These are phyloP conservation scores for Darevskia mixta DNA, from an alignment of 2,797 vertebrate genomes.

Conservation along the genomic window DNA sequence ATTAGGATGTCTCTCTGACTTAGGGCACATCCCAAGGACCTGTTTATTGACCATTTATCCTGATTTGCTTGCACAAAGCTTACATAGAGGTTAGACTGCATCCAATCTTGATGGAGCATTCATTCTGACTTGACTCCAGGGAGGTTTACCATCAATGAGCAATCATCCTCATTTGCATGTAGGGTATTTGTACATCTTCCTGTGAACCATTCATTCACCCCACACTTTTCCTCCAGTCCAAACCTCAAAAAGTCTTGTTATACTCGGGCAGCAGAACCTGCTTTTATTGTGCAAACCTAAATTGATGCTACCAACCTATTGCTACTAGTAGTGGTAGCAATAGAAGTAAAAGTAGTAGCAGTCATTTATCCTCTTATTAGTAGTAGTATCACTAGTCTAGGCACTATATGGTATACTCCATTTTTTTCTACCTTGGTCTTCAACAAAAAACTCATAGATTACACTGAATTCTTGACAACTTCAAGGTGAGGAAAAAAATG, in stretches of 20 bases:
- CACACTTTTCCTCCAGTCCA: not conserved
- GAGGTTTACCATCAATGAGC: no score
- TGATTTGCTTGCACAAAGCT: no score
- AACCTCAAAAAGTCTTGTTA: no score
- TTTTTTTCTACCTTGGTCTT: conserved; percentile 42
- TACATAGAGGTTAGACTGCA: no score
- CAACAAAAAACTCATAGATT: not conserved
- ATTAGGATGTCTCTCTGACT: not conserved
- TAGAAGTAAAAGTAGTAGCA: not conserved
- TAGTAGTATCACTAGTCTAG: not conserved
- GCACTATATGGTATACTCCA: not conserved
- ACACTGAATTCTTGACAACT: conserved; percentile 24
- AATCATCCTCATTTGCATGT: no score
- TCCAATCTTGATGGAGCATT: no score
- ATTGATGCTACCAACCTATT: not conserved
- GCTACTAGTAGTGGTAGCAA: not conserved
- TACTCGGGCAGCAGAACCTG: no score
- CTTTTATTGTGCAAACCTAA: no score
- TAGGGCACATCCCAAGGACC: no score
- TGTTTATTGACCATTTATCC: no score
- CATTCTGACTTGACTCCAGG: no score
- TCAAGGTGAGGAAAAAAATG: conserved; percentile 24
- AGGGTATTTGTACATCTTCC: no score
- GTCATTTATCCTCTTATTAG: not conserved
- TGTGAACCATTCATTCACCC: not conserved